A percentile compares a stretch with the other conserved stretches of the same genome.
Conservation (phyloP, 2,888 invertebrate genomes). For the Hypena proboscidalis region DNA sequence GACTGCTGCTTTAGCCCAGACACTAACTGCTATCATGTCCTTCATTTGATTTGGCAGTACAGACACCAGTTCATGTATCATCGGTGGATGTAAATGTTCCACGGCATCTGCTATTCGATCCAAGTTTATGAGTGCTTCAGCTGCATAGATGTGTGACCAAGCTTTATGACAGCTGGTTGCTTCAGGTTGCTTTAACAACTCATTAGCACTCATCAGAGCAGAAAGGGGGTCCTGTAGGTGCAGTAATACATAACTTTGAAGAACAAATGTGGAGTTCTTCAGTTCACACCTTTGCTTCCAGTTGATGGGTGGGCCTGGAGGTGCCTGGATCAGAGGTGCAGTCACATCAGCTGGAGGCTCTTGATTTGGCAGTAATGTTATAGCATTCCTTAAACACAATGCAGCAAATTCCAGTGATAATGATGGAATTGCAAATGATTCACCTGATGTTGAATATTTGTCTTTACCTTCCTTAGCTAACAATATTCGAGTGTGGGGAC, state of each 20-base stretch:
- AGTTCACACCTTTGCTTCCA: slow-evolving; percentile 86
- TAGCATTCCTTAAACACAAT: slow-evolving; percentile 94
- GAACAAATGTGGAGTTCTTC: slow-evolving; percentile 88
- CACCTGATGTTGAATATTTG: slow-evolving; percentile 81
- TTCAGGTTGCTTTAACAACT: slow-evolving; percentile 89
- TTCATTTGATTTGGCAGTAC: slow-evolving; percentile 74
- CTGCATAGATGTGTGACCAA: slow-evolving; percentile 95
- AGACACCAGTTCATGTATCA: slow-evolving; percentile 83
- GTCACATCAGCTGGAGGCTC: slow-evolving; percentile 69
- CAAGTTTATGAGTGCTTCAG: slow-evolving; percentile 93
- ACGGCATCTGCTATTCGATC: slow-evolving; percentile 94
- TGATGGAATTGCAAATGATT: slow-evolving; percentile 94
- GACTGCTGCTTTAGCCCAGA: slow-evolving; percentile 83
- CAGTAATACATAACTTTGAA: slow-evolving; percentile 93
- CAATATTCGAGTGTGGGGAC: slow-evolving; percentile 74
- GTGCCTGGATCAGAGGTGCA: slow-evolving; percentile 72
- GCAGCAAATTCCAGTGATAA: slow-evolving; percentile 96
- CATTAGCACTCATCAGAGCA: slow-evolving; percentile 91
- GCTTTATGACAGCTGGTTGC: slow-evolving; percentile 85
- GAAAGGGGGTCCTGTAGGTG: slow-evolving; percentile 93
- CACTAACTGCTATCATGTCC: slow-evolving; percentile 79
- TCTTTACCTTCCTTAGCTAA: slow-evolving; percentile 72
- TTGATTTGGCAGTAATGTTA: slow-evolving; percentile 87
- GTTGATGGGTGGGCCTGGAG: slow-evolving; percentile 87
- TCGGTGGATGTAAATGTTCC: slow-evolving; percentile 92